Evolutionary conservation across 92 coral and sea anemone genomes (phyloP).

Genomic region (Zoanthus sansibaricus): DNA sequence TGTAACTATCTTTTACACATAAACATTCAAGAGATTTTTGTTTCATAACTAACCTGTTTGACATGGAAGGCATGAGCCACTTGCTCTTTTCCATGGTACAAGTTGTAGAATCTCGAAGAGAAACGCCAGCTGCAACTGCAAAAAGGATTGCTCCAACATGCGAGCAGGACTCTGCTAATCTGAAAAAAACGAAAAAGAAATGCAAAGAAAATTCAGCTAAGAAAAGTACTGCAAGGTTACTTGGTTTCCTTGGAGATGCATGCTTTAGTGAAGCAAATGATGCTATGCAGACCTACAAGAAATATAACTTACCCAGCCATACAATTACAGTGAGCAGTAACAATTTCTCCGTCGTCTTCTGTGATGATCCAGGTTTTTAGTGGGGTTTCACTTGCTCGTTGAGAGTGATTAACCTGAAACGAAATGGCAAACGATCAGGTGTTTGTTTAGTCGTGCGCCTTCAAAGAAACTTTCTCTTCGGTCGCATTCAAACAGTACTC

Average conservation of each 20-base stretch:
- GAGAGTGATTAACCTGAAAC: no score
- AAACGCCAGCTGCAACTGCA: conserved; percentile 10
- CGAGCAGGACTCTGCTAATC: conserved; percentile 8
- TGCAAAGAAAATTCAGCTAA: conserved; percentile 6
- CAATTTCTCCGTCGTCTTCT: no score
- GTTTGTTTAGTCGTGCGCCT: no score
- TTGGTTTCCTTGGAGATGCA: conserved; percentile 9
- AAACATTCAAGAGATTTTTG: conserved; percentile 5
- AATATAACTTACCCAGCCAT: not conserved
- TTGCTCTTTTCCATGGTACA: conserved; percentile 8
- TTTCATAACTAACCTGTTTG: conserved; percentile 6
- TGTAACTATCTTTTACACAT: not conserved
- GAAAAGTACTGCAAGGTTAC: conserved; percentile 5
- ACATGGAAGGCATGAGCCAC: conserved; percentile 10
- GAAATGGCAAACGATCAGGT: no score
- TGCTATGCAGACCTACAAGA: conserved; percentile 1
- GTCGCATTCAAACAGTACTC: not conserved
- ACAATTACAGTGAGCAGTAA: no score
- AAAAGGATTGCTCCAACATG: conserved; percentile 8
- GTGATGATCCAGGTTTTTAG: no score
- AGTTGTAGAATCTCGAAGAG: conserved; percentile 8
- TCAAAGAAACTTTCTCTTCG: no score
- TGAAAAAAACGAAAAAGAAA: conserved; percentile 4
- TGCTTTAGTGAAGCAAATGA: conserved; percentile 4
- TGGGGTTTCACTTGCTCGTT: no score